Percentiles rank a stretch among this genome's conserved stretches.
Conservation (phyloP, 2,113 vertebrate species). For the Daphoenositta chrysoptera region DNA sequence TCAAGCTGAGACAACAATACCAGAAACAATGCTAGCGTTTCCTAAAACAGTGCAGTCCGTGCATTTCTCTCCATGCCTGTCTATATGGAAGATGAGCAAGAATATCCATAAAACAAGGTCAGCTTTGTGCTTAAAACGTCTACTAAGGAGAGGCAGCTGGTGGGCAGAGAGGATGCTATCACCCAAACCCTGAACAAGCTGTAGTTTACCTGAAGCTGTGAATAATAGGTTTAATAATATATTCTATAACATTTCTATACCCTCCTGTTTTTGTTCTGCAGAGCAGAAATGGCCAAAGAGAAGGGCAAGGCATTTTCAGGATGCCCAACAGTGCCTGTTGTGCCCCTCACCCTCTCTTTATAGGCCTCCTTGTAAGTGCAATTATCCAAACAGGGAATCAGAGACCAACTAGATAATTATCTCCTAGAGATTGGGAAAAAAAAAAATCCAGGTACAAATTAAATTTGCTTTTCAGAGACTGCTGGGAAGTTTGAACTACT, state of each 20-base stretch:
- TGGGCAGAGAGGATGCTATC: not conserved
- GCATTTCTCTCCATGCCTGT: not conserved
- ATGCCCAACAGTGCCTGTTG: not conserved
- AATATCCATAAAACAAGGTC: not conserved
- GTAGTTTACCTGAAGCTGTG: not conserved
- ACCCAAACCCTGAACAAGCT: not conserved
- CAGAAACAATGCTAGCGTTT: not conserved
- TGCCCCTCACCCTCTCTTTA: not conserved
- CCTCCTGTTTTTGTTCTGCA: not conserved
- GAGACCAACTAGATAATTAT: not conserved
- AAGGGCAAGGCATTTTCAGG: not conserved
- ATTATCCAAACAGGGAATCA: not conserved
- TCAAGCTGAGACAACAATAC: not conserved
- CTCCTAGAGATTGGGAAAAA: not conserved
- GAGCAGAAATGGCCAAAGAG: not conserved
- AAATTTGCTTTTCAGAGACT: slow-evolving; percentile 1
- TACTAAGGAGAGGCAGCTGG: not conserved
- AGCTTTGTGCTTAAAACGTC: not conserved
- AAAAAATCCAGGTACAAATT: not conserved
- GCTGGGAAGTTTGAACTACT: not conserved
- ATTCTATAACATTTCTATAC: not conserved
- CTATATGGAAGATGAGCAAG: not conserved
- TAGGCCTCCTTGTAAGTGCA: not conserved
- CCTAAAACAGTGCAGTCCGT: not conserved
- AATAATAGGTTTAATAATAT: not conserved